Evolutionary conservation across 2,888 invertebrate species (phyloP), one percentile per base, ranked within the genome.

Genomic region (Tachina fera): DNA sequence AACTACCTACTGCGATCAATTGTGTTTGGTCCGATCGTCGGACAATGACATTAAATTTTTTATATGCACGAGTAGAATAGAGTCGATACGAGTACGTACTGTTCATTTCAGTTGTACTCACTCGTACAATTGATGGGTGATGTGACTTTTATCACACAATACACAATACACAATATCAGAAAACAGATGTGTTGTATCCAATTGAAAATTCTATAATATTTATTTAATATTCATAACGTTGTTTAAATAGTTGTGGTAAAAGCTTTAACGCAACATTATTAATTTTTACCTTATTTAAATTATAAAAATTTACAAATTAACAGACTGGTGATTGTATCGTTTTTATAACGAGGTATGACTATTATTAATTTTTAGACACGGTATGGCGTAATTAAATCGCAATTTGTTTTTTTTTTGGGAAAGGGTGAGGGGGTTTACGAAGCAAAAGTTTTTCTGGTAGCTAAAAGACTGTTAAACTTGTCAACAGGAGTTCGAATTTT

Each of bases 171-270:
- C 82, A 39, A 45, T 31, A 45, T 67, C 14, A 49, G 41, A 72
- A 51, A 63, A 14, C 19, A 63, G 51, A 39, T 49, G 16, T 81
- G 63, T 67, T 81, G 71, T 67, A 51, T 70, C 14, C 16, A 68
- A 11, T 14, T 22, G 10, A 53, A 74, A 68, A 74, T 74, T 81
- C 45, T 68, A 67, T 51, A 74, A 67, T 4, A 51, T 49, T 11
- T 58, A 43, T 75, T 81, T 76, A 76, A 71, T 68, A 82, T 82
- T 70, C 75, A 82, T 45, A 70, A 70, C 70, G 53, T 61, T 56
- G 19, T 56, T 53, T n/a, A 56, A 61, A 45, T 67, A 60, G 31
- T 58, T 65, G 51, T 65, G 67, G 67, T 67, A 65, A 58, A 53
- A 58, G 58, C 31, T 60, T 11, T 41, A 47, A 41, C 31, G 16